Percentiles rank a stretch among this genome's conserved stretches.
phyloP scores from a whole-genome alignment of 2,797 vertebrate genomes.

The Carapus acus region DNA sequence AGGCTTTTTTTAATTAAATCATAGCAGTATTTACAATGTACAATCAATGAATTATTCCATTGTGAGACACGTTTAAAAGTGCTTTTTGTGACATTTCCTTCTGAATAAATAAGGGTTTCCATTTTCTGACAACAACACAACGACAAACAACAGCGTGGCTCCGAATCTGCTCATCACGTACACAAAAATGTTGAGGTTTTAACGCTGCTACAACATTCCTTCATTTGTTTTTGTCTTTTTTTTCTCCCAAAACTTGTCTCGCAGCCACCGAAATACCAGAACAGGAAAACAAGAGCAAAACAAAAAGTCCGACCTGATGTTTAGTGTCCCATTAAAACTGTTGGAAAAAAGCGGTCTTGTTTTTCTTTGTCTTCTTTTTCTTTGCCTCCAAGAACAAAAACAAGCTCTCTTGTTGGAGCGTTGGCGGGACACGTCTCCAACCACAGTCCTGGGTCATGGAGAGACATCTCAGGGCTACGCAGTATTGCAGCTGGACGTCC shows the following conservation, averaged over 20 bases:
- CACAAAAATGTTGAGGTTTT: conserved; percentile 49
- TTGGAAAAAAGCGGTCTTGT: conserved; percentile 34
- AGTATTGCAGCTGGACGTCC: conserved; percentile 39
- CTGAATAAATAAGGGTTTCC: conserved; percentile 68
- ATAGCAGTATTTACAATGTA: conserved; percentile 63
- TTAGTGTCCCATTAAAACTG: conserved; percentile 38
- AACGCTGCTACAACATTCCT: conserved; percentile 40
- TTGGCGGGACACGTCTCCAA: conserved; percentile 21
- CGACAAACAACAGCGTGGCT: conserved; percentile 54
- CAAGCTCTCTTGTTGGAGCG: conserved; percentile 17
- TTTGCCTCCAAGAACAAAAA: conserved; percentile 21
- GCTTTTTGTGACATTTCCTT: conserved; percentile 55
- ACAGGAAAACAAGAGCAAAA: conserved; percentile 31
- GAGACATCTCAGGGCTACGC: conserved; percentile 29
- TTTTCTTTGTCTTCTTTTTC: conserved; percentile 35
- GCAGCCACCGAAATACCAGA: conserved; percentile 44
- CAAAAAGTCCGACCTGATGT: conserved; percentile 47
- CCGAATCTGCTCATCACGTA: conserved; percentile 52
- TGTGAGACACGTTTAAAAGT: conserved; percentile 69
- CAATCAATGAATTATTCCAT: conserved; percentile 60
- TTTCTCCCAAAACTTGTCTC: conserved; percentile 33
- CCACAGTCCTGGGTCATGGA: conserved; percentile 31
- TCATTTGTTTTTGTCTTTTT: conserved; percentile 15
- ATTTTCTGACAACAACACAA: conserved; percentile 59
- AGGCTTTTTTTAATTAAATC: conserved; percentile 63